These are phyloP conservation scores for Falco naumanni DNA, from an alignment of 2,797 vertebrate species.

Conservation along the genomic window DNA sequence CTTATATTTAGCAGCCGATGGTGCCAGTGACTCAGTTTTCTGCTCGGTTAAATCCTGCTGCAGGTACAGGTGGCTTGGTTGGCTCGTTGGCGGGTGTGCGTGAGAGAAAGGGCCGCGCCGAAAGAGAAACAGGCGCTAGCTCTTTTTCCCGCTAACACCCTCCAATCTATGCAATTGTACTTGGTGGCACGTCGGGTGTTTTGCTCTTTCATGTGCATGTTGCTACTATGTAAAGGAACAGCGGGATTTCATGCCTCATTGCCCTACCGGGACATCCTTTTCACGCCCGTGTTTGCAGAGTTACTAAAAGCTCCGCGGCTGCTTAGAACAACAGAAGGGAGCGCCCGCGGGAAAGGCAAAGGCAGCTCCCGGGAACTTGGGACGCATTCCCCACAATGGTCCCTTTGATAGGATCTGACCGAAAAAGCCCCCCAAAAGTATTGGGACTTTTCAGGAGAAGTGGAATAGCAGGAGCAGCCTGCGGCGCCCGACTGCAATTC, in stretches of 20 bases:
- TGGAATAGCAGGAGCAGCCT: conserved; percentile 3
- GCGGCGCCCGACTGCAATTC: not conserved
- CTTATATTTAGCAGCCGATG: not conserved
- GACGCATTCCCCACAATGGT: not conserved
- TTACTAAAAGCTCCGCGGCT: not conserved
- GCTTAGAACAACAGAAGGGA: not conserved
- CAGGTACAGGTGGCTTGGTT: conserved; percentile 12
- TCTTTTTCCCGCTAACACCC: not conserved
- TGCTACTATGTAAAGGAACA: conserved; percentile 40
- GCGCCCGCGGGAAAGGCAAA: not conserved
- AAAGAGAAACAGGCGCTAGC: not conserved
- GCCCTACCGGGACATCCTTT: conserved; percentile 51
- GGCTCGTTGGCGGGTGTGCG: not conserved
- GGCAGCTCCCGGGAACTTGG: not conserved
- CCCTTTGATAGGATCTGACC: conserved; percentile 18
- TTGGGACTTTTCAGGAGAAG: not conserved
- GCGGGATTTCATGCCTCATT: conserved; percentile 65
- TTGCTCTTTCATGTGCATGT: conserved; percentile 54
- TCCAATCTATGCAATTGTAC: not conserved
- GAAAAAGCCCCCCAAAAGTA: not conserved
- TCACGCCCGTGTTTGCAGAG: conserved; percentile 27
- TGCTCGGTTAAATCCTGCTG: not conserved
- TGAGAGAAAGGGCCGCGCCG: not conserved
- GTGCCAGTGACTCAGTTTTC: not conserved
- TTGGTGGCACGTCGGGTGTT: conserved; percentile 13